A percentile compares a stretch with the other conserved stretches of the same genome.
Conservation (phyloP, 1,140 invertebrate genomes). For the Rhagoletis zephyria region DNA sequence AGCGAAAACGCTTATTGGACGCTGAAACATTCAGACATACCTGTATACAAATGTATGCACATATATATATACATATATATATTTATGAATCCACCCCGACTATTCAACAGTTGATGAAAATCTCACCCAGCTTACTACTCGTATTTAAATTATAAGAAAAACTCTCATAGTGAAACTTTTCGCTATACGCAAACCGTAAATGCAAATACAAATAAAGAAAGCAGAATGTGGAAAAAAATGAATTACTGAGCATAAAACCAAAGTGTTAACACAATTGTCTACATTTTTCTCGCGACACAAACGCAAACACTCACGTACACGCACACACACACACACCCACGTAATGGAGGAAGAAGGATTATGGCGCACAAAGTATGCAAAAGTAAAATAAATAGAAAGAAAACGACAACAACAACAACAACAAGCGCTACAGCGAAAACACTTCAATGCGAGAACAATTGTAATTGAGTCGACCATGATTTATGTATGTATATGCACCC, state of each 20-base stretch:
- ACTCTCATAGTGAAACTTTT: too few species aligned
- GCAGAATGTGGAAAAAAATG: not conserved
- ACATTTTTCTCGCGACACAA: not conserved
- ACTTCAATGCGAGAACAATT: constrained; percentile 47
- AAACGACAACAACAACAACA: not conserved
- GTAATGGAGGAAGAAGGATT: constrained; percentile 24
- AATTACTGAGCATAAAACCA: not conserved
- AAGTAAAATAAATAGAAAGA: not conserved
- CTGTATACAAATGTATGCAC: too few species aligned
- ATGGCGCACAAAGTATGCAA: not conserved
- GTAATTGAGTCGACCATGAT: constrained; percentile 45
- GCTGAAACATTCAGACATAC: not conserved
- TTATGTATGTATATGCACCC: constrained; percentile 6
- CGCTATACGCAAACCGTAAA: not conserved
- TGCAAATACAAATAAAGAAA: not conserved
- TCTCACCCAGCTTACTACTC: not conserved
- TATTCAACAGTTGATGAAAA: not conserved
- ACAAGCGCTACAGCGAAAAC: not conserved
- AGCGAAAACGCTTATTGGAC: not conserved
- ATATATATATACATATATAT: not conserved
- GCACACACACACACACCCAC: not conserved
- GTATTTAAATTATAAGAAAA: too few species aligned
- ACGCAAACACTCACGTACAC: not conserved
- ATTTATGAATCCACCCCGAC: not conserved
- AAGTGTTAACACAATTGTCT: not conserved